These are phyloP conservation scores for Strix uralensis DNA, from an alignment of 2,113 vertebrate genomes.

Conservation along the genomic window DNA sequence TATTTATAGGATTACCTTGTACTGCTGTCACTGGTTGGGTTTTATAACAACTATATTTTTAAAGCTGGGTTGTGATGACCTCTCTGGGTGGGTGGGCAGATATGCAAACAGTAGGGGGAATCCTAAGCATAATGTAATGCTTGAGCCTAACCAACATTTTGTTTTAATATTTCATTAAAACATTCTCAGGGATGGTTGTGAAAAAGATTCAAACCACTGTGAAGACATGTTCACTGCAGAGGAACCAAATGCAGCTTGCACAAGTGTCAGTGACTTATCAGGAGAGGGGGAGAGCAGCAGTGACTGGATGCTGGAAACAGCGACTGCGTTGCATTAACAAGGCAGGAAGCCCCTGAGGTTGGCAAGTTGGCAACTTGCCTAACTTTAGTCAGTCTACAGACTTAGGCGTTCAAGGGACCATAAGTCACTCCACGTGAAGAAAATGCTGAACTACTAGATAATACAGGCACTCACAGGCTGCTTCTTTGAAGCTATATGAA, in stretches of 20 bases:
- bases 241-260: not conserved
- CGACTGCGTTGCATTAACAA: rapidly evolving
- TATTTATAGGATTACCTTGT: slow-evolving; percentile 38
- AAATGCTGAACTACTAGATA: not conserved
- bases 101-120: not conserved
- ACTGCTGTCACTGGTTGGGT: not conserved
- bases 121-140: not conserved
- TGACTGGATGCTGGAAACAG: not conserved
- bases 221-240: not conserved
- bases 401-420: not conserved
- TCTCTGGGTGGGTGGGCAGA: not conserved
- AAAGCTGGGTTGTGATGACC: slow-evolving; percentile 23
- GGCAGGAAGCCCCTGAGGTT: not conserved
- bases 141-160: not conserved
- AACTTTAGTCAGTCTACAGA: not conserved
- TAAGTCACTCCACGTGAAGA: not conserved
- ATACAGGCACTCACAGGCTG: not conserved
- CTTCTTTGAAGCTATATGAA: not conserved
- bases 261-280: not conserved
- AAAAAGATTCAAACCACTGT: not conserved
- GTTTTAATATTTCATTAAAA: not conserved
- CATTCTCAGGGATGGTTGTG: not conserved
- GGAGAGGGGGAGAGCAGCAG: not conserved
- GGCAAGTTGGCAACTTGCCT: not conserved
- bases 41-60: slow-evolving; percentile 32